These are phyloP conservation scores for Andrena chrysosceles DNA, from an alignment of 2,888 invertebrate genomes.

Conservation along the genomic window DNA sequence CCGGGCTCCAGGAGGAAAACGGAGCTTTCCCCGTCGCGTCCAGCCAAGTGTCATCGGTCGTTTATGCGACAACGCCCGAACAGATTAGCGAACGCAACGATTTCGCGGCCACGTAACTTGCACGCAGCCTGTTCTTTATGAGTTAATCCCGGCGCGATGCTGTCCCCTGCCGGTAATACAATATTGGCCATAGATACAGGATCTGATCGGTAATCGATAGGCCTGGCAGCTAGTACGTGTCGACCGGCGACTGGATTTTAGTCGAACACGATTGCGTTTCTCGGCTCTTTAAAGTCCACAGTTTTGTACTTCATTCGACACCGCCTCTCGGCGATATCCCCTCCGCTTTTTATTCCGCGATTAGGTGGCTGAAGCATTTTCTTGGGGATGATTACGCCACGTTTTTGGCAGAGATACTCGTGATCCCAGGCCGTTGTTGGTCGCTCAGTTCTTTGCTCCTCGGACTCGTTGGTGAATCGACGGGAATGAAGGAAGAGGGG, in stretches of 20 bases:
- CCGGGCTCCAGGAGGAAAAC: not conserved
- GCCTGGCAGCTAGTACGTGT: slow-evolving; percentile 35
- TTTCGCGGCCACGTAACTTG: slow-evolving; percentile 25
- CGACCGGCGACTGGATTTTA: slow-evolving; percentile 49
- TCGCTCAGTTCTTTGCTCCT: slow-evolving; percentile 51
- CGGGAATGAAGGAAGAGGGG: slow-evolving; percentile 66
- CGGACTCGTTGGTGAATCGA: slow-evolving; percentile 42
- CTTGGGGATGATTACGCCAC: no score
- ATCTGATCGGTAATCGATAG: slow-evolving; percentile 72
- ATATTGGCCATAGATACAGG: slow-evolving; percentile 65
- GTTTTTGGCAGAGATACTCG: slow-evolving; percentile 28
- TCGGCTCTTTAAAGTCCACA: slow-evolving; percentile 38
- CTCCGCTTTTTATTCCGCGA: not conserved
- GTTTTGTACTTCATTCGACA: not conserved
- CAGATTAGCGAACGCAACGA: slow-evolving; percentile 45
- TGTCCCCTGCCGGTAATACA: slow-evolving; percentile 58
- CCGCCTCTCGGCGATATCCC: not conserved
- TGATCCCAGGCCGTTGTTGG: slow-evolving; percentile 49
- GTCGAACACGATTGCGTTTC: slow-evolving; percentile 53
- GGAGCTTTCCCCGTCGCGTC: slow-evolving; percentile 25
- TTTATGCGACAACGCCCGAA: slow-evolving; percentile 27
- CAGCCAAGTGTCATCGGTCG: slow-evolving; percentile 29
- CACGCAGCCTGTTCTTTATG: slow-evolving; percentile 52
- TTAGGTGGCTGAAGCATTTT: no score
- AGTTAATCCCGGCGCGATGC: slow-evolving; percentile 40